phyloP scores from a whole-genome alignment of 2,113 vertebrate genomes.

The Neotragus pygmaeus region DNA sequence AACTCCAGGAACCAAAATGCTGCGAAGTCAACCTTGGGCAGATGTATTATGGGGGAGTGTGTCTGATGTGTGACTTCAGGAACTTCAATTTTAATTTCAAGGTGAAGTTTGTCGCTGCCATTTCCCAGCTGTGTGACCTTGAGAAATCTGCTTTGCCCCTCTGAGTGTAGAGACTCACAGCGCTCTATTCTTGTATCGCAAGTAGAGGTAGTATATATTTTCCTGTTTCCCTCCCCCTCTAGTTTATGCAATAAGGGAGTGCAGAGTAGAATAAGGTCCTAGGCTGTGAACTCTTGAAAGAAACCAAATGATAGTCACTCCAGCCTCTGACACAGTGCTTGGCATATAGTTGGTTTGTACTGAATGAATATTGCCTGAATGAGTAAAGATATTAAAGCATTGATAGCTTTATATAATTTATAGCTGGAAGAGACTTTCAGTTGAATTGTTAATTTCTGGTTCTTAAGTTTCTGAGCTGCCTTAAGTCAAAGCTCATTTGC shows the following conservation, averaged over 20 bases:
- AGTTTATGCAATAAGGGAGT: not conserved
- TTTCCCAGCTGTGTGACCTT: conserved; percentile 6
- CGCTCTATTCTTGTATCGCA: not conserved
- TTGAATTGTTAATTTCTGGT: not conserved
- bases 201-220: not conserved
- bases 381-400: not conserved
- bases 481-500: not conserved
- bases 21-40: not conserved
- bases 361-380: not conserved
- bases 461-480: not conserved
- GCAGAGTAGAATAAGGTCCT: not conserved
- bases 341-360: not conserved
- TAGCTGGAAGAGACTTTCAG: not conserved
- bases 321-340: not conserved
- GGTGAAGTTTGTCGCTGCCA: not conserved
- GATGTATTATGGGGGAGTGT: not conserved
- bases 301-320: not conserved
- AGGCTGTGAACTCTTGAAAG: not conserved
- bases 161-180: not conserved
- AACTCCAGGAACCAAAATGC: not conserved
- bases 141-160: not conserved
- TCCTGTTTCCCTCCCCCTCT: not conserved
- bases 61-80: not conserved
- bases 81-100: not conserved
- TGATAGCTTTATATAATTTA: not conserved